Base-by-base conservation (phyloP, 2,888 invertebrate species). In the Spodoptera exigua region DNA sequence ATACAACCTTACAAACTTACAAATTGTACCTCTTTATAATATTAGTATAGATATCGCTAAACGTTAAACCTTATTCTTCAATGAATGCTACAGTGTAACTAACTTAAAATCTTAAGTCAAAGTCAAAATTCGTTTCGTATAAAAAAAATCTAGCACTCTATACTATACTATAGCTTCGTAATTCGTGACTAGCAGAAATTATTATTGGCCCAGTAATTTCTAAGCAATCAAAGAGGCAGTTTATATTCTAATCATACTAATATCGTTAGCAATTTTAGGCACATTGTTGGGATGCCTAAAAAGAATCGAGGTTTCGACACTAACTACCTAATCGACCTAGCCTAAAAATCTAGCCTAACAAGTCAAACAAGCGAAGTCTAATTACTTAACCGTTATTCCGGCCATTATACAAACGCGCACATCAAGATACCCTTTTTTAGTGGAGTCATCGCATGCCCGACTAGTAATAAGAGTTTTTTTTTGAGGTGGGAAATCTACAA, bases 351-450 rank as follows among this genome's bases (percentile, higher is more conserved):
- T n/a, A n/a, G n/a, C n/a, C n/a, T 53, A 47, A 55, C 60, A 16
- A 36, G 56, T 56, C 56, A 56, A 56, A 32, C 55, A 49, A 60
- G 69, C 46, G 49, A 57, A 40, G 17, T 60, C 35, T 53, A 60
- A 70, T 65, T 52, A 64, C 45, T 49, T 18, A 54, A 70, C 70
- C 49, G 70, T 70, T 70, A 70, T 10, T 36, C 2, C n/a, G n/a
- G 11, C 35, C 34, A 53, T 56, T 47, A 7, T 9, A 7, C 7
- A 27, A 27, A 27, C n/a, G n/a, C n/a, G 7, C 43, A 18, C 32
- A 65, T 60, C 46, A 27, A 27, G 27, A 27, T 27, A 21, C 2
- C 21, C 21, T 21, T 5, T 21, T 21, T 21, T 5, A 5, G 5
- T 5, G 5, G n/a, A n/a, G n/a, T n/a, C n/a, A n/a, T n/a, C n/a